Conservation (phyloP, 2,888 invertebrate species). For the Aspidapion aeneum region DNA sequence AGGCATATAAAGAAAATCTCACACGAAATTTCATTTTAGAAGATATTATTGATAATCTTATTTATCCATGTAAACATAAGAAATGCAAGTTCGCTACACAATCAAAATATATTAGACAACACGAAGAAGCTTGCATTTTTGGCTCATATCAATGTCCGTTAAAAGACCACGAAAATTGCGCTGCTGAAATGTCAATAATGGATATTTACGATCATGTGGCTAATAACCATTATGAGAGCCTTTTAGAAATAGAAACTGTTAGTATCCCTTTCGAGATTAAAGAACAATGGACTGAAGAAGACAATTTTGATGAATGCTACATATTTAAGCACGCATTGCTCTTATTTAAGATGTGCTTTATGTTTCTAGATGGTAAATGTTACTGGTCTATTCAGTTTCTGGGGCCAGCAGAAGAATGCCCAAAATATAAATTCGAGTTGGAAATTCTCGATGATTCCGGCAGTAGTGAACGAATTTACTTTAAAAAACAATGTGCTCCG, state of each 20-base stretch:
- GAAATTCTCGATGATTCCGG: conserved; percentile 36
- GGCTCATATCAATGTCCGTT: conserved; percentile 31
- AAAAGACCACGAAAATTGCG: conserved; percentile 27
- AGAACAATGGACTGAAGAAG: conserved; percentile 14
- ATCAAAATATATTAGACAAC: conserved; percentile 30
- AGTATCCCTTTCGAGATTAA: conserved; percentile 25
- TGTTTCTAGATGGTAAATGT: conserved; percentile 20
- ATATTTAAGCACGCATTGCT: conserved; percentile 30
- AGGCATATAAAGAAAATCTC: conserved; percentile 25
- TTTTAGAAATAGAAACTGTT: conserved; percentile 34
- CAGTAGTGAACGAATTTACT: conserved; percentile 27
- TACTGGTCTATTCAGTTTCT: conserved; percentile 38
- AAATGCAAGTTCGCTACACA: conserved; percentile 33
- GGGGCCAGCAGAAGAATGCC: conserved; percentile 33
- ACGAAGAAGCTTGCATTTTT: conserved; percentile 29
- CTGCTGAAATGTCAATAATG: conserved; percentile 9
- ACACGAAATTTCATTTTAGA: conserved; percentile 42
- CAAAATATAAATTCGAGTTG: conserved; percentile 37
- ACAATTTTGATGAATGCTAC: conserved; percentile 30
- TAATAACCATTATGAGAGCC: conserved; percentile 38
- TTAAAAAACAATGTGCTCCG: conserved; percentile 27
- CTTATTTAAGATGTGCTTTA: conserved; percentile 37
- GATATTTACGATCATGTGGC: conserved; percentile 54
- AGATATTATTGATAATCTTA: conserved; percentile 34
- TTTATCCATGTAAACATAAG: conserved; percentile 38